Percentiles rank a stretch among this genome's conserved stretches.
These are phyloP conservation scores for Steinernema hermaphroditum DNA, from an alignment of 2,888 invertebrate species.

Conservation along the genomic window DNA sequence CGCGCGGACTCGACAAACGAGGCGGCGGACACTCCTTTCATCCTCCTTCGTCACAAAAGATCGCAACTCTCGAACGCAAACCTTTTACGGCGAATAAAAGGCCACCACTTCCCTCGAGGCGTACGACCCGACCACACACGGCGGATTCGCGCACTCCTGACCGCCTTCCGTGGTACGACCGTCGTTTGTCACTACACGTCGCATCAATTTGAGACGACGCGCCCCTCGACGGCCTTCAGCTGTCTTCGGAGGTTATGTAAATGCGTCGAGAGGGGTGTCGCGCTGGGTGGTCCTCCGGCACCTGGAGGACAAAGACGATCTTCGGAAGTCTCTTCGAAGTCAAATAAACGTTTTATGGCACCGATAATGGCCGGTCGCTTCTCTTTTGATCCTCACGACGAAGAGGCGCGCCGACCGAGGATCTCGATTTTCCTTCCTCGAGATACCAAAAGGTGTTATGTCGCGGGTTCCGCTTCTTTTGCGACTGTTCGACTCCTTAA, in stretches of 20 bases:
- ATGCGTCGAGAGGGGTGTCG: neutral
- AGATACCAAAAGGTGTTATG: too few relatives aligned
- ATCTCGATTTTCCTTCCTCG: too few relatives aligned
- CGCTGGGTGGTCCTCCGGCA: neutral
- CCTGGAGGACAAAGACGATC: neutral
- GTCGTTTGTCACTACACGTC: conserved; percentile 1
- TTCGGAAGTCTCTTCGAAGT: neutral
- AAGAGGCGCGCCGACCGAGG: neutral
- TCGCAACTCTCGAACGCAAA: neutral
- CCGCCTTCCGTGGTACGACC: conserved; percentile 3
- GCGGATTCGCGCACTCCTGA: conserved; percentile 18
- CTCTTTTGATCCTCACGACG: conserved; percentile 5
- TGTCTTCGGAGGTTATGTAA: conserved; percentile 9
- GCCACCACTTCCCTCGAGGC: neutral
- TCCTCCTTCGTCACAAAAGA: neutral
- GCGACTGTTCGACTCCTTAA: too few relatives aligned
- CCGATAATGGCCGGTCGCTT: conserved; percentile 21
- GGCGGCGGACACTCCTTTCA: neutral
- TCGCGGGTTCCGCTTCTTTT: too few relatives aligned
- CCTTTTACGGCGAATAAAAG: neutral
- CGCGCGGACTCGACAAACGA: neutral
- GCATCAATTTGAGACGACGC: conserved; percentile 14
- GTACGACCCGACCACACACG: neutral
- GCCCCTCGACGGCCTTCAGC: conserved; percentile 6
- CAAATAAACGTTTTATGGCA: conserved; percentile 9